Percentiles rank a stretch among this genome's conserved stretches.
These are phyloP conservation scores for Sebastes oblongus DNA, from an alignment of 2,797 vertebrate species.

Conservation along the genomic window DNA sequence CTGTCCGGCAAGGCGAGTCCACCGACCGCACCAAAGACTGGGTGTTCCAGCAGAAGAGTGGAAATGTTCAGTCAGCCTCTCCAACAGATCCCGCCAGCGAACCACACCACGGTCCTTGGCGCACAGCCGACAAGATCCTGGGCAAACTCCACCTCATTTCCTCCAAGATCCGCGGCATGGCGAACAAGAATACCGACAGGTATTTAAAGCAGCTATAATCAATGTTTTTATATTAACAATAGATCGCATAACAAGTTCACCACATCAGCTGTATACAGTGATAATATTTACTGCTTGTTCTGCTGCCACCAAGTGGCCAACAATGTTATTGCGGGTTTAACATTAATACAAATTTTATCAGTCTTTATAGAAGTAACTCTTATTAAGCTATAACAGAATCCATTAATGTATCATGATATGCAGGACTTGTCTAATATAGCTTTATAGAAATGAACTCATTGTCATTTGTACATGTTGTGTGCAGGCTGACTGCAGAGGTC, in stretches of 20 bases:
- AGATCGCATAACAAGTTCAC: neutral
- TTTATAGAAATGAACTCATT: neutral
- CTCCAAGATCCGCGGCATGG: slow-evolving; percentile 84
- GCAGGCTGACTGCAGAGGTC: slow-evolving; percentile 80
- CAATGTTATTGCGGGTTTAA: neutral
- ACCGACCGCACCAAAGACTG: slow-evolving; percentile 86
- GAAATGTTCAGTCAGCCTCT: slow-evolving; percentile 61
- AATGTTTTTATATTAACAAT: neutral
- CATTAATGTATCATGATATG: neutral
- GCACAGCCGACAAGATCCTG: slow-evolving; percentile 79
- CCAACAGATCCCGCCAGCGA: slow-evolving; percentile 49
- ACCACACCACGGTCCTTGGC: slow-evolving; percentile 70
- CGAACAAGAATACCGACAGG: slow-evolving; percentile 82
- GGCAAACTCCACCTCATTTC: slow-evolving; percentile 84
- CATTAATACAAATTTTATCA: neutral
- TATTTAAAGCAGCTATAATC: slow-evolving; percentile 41
- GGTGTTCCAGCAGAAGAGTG: slow-evolving; percentile 87
- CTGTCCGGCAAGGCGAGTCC: slow-evolving; percentile 32
- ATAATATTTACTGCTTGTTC: neutral
- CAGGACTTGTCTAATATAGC: neutral
- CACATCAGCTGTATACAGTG: fast-evolving
- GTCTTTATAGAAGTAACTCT: neutral
- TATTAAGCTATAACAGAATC: neutral
- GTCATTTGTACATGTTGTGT: neutral
- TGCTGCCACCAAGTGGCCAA: neutral